Evolutionary conservation across 1,140 invertebrate genomes (phyloP), one percentile per base, ranked within the genome.

Genomic region (Holotrichia oblita): DNA sequence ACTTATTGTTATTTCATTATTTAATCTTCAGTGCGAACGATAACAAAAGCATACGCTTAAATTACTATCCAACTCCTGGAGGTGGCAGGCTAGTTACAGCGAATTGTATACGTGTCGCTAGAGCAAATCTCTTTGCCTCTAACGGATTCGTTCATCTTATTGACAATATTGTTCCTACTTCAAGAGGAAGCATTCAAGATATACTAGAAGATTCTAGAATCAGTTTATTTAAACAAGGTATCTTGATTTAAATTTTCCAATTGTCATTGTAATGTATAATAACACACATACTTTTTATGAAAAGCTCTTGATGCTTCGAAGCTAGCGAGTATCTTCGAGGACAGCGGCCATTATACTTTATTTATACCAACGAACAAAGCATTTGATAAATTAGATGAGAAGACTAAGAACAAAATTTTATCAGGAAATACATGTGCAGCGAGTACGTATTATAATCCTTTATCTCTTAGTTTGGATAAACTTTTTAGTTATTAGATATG

Each of bases 101-200:
- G 17, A 91, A 91, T 81, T 91, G 90, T 83, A 88, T 89, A 42
- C 86, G 87, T 78, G 85, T 90, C 24, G 84, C 82, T 44, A 88
- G 86, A 81, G 83, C 85, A 44, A 88, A 90, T 80, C 86, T 87
- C 77, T 83, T 88, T 2, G 91, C 92, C 0, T 89, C 89, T 42
- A 93, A 94, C 83, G 93, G 93, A 24, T 89, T 94, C 6, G 89
- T 94, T 0, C 92, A 94, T 83, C 86, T 94, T 0, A 88, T 94
- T 7, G 90, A 91, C 55, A 88, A 89, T 24, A 87, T 93, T 4
- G 87, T 94, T 3, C 89, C 90, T 75, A 92, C 92, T 1, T 86
- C 89, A 10, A 86, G 80, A 48, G 84, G 87, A 24, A 85, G 81
- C 74, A 83, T 90, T 0, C 85, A 86, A 83, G 85, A 88, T 40